Base-by-base conservation (phyloP, 2,797 vertebrate genomes). In the Syngnathus acus region DNA sequence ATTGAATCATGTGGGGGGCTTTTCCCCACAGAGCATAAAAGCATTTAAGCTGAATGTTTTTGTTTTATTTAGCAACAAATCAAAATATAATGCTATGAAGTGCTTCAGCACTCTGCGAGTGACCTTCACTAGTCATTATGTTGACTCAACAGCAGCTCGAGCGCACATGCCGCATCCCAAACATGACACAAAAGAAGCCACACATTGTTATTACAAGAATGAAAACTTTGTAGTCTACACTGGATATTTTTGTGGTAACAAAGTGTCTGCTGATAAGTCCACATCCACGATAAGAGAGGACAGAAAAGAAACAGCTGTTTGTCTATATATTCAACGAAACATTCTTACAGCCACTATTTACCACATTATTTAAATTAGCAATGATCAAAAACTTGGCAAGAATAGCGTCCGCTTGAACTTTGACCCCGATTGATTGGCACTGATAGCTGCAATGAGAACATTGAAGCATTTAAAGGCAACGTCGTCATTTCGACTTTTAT, bases 51-150 rank as follows among this genome's bases (percentile, higher is more conserved):
- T 23, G 21, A 54, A 21, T 55, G 32, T 55, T 55, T 55, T 32
- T 32, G 21, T 55, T 55, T 53, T 53, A 9, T 55, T 55, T 26
- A 14, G 53, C 21, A 21, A 13, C 23, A 55, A 55, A 55, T 55
- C 11, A 26, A 32, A 55, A 23, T 14, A 32, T 54, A 54, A 54
- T 55, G 53, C 23, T 55, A 5, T 14, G 23, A 55, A 21, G 23
- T 32, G 53, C 23, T 26, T 54, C 53, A 54, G 10, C 53, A 11
- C 53, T 26, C 21, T 54, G 9, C 23, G 6, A 54, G 53, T 54
- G 53, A 55, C 53, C 53, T 55, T 32, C 53, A 55, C 23, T 23
- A 23, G 51, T 54, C n/a, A 54, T 54, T 54, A 54, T 54, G 53
- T 55, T 26, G 53, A 55, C 13, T 55, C 53, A 55, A 32, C 51